Conservation (phyloP, 2,797 vertebrate genomes). For the Chelidonichthys spinosus region DNA sequence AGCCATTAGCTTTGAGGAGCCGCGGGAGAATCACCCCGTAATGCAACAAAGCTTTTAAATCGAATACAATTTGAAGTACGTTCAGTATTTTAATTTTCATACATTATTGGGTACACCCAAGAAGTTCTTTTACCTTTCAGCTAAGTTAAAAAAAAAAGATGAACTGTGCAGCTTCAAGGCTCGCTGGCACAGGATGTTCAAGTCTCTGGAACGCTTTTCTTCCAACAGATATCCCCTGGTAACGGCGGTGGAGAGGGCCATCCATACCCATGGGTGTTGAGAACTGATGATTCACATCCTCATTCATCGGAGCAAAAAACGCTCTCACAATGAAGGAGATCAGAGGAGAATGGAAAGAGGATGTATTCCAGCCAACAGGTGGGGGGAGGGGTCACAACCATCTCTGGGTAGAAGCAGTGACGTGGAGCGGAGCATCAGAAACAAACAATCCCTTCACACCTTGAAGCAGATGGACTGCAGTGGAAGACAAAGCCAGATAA, state of each 20-base stretch:
- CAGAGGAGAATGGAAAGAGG: neutral
- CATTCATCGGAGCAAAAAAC: neutral
- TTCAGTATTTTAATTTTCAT: too few species aligned
- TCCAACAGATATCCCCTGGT: neutral
- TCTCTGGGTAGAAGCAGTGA: slow-evolving; percentile 5
- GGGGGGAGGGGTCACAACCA: slow-evolving; percentile 4
- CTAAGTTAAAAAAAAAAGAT: too few species aligned
- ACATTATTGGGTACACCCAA: too few species aligned
- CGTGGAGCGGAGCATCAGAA: slow-evolving; percentile 10
- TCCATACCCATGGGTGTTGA: too few species aligned
- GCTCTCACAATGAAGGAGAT: neutral
- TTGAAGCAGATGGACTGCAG: slow-evolving; percentile 47
- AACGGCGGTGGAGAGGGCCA: neutral
- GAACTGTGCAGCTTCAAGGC: too few species aligned
- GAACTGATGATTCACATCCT: neutral
- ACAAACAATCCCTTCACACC: slow-evolving; percentile 31
- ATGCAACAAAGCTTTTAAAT: neutral
- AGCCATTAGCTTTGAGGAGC: neutral
- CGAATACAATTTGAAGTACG: neutral
- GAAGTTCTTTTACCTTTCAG: too few species aligned
- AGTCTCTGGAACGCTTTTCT: neutral
- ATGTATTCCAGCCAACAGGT: slow-evolving; percentile 26
- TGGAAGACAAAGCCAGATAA: slow-evolving; percentile 22
- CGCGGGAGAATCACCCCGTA: neutral
- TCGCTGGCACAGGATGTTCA: neutral